Evolutionary conservation across 2,888 invertebrate species (phyloP).

Genomic region (Idaea biselata): DNA sequence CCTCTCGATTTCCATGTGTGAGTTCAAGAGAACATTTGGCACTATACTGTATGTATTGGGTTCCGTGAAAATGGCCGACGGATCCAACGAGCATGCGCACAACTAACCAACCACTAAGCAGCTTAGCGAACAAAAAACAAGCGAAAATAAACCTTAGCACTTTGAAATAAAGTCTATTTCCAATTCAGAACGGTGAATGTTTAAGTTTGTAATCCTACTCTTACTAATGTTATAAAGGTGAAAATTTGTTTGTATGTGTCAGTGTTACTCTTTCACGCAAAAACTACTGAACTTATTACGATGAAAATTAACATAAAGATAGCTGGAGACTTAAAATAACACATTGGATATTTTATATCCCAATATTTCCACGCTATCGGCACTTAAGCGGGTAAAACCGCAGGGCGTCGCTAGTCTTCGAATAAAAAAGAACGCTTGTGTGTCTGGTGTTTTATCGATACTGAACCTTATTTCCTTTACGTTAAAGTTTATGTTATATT

Average conservation of each 20-base stretch:
- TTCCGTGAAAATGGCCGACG: constrained; percentile 74
- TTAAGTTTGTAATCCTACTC: not conserved
- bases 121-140: constrained; percentile 2
- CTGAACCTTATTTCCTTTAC: constrained; percentile 13
- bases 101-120: constrained; percentile 12
- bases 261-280: too few relatives aligned
- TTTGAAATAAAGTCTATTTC: not conserved
- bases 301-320: too few relatives aligned
- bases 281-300: too few relatives aligned
- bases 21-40: constrained; percentile 22
- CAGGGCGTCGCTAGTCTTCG: not conserved
- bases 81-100: constrained; percentile 56
- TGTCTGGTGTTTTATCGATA: constrained; percentile 12
- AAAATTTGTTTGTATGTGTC: too few relatives aligned
- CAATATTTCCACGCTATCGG: too few relatives aligned
- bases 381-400: too few relatives aligned
- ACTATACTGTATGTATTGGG: constrained; percentile 44
- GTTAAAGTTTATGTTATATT: constrained; percentile 18
- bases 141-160: constrained; percentile 13
- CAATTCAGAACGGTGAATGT: not conserved
- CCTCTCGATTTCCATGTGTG: constrained; percentile 11
- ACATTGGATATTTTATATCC: too few relatives aligned
- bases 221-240: too few relatives aligned
- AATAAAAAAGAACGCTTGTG: not conserved
- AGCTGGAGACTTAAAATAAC: too few relatives aligned